These are phyloP conservation scores for Hydractinia echinata DNA, from an alignment of 30 jellyfish, hydroid and myxozoan genomes.

Conservation along the genomic window DNA sequence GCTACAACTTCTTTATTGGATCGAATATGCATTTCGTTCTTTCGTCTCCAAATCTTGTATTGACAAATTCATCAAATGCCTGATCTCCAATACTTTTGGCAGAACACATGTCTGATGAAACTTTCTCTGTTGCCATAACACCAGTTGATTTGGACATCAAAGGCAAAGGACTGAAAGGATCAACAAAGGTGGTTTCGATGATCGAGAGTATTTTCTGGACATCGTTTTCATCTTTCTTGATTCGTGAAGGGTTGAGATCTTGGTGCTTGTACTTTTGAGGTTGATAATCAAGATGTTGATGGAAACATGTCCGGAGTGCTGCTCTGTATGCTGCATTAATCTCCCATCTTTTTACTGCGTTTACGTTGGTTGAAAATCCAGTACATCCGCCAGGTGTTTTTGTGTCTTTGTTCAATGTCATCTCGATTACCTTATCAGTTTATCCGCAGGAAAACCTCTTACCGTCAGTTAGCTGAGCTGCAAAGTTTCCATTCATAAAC, in stretches of 20 bases:
- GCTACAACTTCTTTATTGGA: no score
- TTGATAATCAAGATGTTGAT: conserved; percentile 10
- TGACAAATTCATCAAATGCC: no score
- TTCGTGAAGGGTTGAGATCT: conserved; percentile 25
- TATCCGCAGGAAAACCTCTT: conserved; percentile 20
- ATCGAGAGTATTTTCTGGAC: background rate
- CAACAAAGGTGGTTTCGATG: conserved; percentile 10
- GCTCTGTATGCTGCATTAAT: conserved; percentile 37
- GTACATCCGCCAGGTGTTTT: conserved; percentile 27
- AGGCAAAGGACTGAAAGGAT: conserved; percentile 1
- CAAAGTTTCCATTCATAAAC: conserved; percentile 20
- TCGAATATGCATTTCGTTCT: no score
- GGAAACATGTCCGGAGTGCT: conserved; percentile 22
- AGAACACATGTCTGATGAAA: no score
- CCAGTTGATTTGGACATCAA: no score
- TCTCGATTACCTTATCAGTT: conserved; percentile 34
- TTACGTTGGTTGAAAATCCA: conserved; percentile 23
- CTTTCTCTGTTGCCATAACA: no score
- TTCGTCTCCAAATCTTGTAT: no score
- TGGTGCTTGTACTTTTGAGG: conserved; percentile 14
- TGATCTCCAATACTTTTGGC: no score
- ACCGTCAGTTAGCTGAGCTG: conserved; percentile 31
- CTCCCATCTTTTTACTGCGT: conserved; percentile 38
- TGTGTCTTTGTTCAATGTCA: conserved; percentile 22
- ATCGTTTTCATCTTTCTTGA: conserved; percentile 20